Conservation (phyloP, 53 echinoderm and acorn worm genomes). For the Echinarachnius parma region DNA sequence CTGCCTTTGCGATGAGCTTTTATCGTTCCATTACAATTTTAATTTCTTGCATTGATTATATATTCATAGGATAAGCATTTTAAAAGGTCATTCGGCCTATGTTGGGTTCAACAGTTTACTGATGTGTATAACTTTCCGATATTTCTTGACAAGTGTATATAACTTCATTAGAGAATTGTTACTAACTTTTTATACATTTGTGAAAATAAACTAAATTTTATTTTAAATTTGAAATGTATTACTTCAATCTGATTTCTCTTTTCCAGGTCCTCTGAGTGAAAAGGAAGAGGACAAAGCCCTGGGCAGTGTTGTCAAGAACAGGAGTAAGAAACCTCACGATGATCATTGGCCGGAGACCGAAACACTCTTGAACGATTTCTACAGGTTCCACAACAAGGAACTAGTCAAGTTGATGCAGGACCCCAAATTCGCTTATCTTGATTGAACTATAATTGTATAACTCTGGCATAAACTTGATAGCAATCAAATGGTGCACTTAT, state of each 20-base stretch:
- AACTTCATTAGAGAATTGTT: not conserved
- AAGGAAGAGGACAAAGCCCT: not conserved
- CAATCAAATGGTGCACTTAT: too few relatives aligned
- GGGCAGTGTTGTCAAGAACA: not conserved
- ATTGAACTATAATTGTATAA: too few relatives aligned
- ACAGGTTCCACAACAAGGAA: slow-evolving; percentile 3
- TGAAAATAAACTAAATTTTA: not conserved
- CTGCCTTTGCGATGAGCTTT: too few relatives aligned
- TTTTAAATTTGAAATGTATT: not conserved
- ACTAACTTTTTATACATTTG: not conserved
- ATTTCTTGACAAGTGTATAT: too few relatives aligned
- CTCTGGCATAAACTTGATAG: too few relatives aligned
- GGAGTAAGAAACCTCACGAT: not conserved
- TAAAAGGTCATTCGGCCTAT: too few relatives aligned
- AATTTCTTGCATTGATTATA: too few relatives aligned
- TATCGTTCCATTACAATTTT: too few relatives aligned
- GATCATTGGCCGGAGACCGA: slow-evolving; percentile 17
- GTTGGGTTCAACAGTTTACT: too few relatives aligned
- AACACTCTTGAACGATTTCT: slow-evolving; percentile 5
- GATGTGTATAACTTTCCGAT: too few relatives aligned
- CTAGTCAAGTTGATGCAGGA: slow-evolving; percentile 12
- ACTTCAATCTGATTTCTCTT: not conserved
- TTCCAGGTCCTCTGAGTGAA: slow-evolving; percentile 12
- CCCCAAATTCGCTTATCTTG: slow-evolving; percentile 15
- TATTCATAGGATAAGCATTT: too few relatives aligned